These are phyloP conservation scores for Chrysotoxum bicinctum DNA, from an alignment of 2,888 invertebrate genomes.

Conservation along the genomic window DNA sequence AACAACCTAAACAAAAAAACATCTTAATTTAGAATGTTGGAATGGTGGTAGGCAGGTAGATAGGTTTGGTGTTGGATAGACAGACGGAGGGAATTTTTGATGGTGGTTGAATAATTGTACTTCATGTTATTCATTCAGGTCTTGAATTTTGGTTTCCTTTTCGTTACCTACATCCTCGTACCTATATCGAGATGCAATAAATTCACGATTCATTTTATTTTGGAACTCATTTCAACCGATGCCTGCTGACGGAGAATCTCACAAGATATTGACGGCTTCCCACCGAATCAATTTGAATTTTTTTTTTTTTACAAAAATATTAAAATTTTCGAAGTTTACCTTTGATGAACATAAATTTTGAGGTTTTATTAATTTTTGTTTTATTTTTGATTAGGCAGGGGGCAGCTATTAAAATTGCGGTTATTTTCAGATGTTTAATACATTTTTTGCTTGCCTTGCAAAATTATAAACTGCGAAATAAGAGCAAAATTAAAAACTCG, in stretches of 20 bases:
- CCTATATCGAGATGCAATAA: constrained; percentile 42
- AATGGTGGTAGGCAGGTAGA: constrained; percentile 26
- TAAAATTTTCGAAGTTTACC: constrained; percentile 36
- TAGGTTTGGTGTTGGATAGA: constrained; percentile 41
- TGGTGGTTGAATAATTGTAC: constrained; percentile 46
- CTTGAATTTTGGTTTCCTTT: constrained; percentile 21
- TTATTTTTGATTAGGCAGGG: constrained; percentile 27
- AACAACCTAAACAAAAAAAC: constrained; percentile 8
- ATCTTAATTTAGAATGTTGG: constrained; percentile 29
- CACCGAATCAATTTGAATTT: constrained; percentile 29
- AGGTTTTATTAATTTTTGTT: constrained; percentile 49
- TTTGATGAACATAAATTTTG: constrained; percentile 35
- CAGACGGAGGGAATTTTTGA: constrained; percentile 37
- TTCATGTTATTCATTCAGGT: constrained; percentile 54
- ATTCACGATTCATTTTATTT: constrained; percentile 65
- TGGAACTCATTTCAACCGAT: constrained; percentile 53
- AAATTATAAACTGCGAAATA: constrained; percentile 39
- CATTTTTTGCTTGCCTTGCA: not conserved
- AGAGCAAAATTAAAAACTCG: constrained; percentile 60
- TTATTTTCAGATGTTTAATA: constrained; percentile 13
- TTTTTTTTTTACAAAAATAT: constrained; percentile 8
- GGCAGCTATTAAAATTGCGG: constrained; percentile 12
- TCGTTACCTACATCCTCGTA: not conserved
- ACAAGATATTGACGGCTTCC: constrained; percentile 15
- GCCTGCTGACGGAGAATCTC: not conserved